Conservation (phyloP, 1,140 invertebrate species). For the Ridgeia piscesae region DNA sequence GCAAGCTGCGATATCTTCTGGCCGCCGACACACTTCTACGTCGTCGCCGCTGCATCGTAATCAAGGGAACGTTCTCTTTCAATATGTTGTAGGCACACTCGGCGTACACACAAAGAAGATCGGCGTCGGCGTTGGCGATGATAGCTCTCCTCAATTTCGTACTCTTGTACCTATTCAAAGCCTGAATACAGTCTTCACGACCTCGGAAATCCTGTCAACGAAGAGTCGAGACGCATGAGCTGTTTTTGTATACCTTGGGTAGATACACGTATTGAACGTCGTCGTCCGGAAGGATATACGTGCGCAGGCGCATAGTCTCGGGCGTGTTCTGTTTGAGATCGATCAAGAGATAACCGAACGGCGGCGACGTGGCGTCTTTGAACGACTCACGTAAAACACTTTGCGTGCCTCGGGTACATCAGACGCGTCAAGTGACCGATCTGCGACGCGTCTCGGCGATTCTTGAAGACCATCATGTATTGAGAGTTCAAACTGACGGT, state of each 20-base stretch:
- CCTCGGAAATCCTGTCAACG: no score
- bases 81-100: background rate
- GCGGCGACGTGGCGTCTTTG: background rate
- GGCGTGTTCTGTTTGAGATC: background rate
- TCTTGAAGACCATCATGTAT: conserved; percentile 5
- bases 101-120: no score
- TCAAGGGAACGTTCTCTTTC: background rate
- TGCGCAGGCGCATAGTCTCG: background rate
- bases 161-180: no score
- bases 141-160: no score
- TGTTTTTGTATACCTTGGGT: no score
- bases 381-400: background rate
- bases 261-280: background rate
- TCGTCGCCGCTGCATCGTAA: background rate
- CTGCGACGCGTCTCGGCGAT: background rate
- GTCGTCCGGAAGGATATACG: background rate
- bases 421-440: background rate
- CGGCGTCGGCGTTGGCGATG: no score
- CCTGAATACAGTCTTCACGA: no score
- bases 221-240: no score
- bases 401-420: background rate
- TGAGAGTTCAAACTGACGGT: background rate
- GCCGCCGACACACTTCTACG: background rate
- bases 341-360: background rate
- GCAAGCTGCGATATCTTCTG: background rate